These are phyloP conservation scores for Autographa pulchrina DNA, from an alignment of 2,888 invertebrate genomes.

Conservation along the genomic window DNA sequence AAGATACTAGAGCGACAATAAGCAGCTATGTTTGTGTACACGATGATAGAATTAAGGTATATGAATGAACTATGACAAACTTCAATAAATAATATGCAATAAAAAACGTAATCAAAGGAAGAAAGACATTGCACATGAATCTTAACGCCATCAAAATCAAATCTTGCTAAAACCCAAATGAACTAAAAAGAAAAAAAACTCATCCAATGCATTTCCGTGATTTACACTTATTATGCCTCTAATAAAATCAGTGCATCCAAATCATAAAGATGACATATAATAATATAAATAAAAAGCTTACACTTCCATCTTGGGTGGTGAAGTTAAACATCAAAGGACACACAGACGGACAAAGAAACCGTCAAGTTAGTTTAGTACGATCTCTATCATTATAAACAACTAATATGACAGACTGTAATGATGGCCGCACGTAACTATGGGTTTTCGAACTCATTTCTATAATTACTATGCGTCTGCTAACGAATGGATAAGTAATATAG, in stretches of 20 bases:
- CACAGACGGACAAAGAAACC: conserved; percentile 44
- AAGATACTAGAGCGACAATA: too few species aligned
- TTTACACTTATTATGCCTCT: not conserved
- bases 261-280: conserved; percentile 4
- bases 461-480: not conserved
- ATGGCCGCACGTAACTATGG: conserved; percentile 47
- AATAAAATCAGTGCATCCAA: conserved; percentile 1
- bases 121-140: too few species aligned
- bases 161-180: not conserved
- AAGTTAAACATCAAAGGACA: conserved; percentile 62
- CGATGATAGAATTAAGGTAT: too few species aligned
- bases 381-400: conserved; percentile 66
- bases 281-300: conserved; percentile 33
- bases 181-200: not conserved
- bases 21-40: too few species aligned
- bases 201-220: not conserved
- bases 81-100: too few species aligned
- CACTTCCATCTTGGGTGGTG: conserved; percentile 65
- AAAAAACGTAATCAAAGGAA: too few species aligned
- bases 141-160: too few species aligned
- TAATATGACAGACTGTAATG: conserved; percentile 64
- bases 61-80: too few species aligned
- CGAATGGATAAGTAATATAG: conserved; percentile 1
- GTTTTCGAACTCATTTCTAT: conserved; percentile 45
- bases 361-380: conserved; percentile 46